A percentile compares a stretch with the other conserved stretches of the same genome.
These are phyloP conservation scores for Acrossocheilus wenchowensis DNA, from an alignment of 2,797 vertebrate species.

Conservation along the genomic window DNA sequence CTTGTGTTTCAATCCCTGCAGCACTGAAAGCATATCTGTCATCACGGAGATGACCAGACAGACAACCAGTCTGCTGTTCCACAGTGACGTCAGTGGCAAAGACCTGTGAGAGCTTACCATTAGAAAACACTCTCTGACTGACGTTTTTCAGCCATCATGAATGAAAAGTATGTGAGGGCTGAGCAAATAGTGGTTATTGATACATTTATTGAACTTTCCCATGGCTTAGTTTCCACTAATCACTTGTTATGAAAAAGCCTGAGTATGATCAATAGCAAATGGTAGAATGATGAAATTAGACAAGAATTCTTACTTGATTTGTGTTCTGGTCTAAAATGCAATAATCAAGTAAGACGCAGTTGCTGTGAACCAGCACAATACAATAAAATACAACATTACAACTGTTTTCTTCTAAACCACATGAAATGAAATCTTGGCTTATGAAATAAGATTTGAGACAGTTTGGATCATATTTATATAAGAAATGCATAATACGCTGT, in stretches of 20 bases:
- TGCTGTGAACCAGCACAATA: neutral
- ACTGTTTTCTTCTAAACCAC: neutral
- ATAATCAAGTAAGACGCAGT: neutral
- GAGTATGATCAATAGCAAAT: constrained; percentile 13
- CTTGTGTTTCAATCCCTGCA: constrained; percentile 5
- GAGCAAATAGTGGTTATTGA: constrained; percentile 22
- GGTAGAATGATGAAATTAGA: constrained; percentile 11
- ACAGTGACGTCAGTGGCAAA: constrained; percentile 42
- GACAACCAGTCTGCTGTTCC: constrained; percentile 43
- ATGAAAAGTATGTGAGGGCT: neutral
- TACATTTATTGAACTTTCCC: constrained; percentile 22
- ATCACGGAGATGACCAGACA: constrained; percentile 35
- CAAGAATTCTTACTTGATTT: neutral
- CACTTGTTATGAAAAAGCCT: neutral
- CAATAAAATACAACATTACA: neutral
- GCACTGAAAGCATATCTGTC: constrained; percentile 39
- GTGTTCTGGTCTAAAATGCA: neutral
- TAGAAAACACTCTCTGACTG: constrained; percentile 18
- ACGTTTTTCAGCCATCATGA: neutral
- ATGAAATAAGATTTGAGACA: neutral
- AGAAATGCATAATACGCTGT: neutral
- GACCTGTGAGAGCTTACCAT: constrained; percentile 36
- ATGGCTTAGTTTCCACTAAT: constrained; percentile 2
- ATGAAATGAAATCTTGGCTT: neutral
- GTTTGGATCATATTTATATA: neutral